A percentile compares a stretch with the other conserved stretches of the same genome.
phyloP scores from a whole-genome alignment of 2,888 invertebrate genomes.

The Argyresthia albistria region DNA sequence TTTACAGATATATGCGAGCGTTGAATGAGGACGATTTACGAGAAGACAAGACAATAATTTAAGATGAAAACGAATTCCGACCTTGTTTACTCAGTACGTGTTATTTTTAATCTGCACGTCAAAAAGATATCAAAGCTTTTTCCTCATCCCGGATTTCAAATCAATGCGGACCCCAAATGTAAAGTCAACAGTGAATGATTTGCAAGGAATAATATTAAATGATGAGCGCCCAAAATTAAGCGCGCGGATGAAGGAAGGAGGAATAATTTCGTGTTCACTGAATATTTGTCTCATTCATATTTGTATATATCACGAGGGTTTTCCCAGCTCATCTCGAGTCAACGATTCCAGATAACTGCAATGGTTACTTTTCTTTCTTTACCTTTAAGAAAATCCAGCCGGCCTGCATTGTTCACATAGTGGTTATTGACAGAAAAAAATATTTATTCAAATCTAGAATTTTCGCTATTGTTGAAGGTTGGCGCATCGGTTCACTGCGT shows the following conservation, averaged over 20 bases:
- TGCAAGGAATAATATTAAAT: neutral
- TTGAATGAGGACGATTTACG: no score
- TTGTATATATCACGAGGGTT: constrained; percentile 3
- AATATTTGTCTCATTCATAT: constrained; percentile 7
- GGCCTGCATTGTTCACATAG: neutral
- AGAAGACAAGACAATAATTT: no score
- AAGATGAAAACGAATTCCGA: no score
- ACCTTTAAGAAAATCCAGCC: neutral
- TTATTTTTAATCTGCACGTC: no score
- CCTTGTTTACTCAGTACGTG: no score
- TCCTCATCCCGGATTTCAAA: neutral
- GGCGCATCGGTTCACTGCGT: neutral
- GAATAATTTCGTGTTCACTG: constrained; percentile 8
- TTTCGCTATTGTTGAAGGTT: neutral
- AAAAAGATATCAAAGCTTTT: no score
- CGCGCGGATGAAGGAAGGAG: neutral
- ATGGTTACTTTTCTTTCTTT: neutral
- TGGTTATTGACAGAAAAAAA: neutral
- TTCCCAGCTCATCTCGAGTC: constrained; percentile 6
- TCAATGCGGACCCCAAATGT: neutral
- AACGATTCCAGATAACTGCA: constrained; percentile 1
- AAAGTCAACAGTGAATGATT: neutral
- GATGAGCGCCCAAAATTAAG: neutral
- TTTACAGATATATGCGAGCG: no score
- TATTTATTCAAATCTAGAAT: neutral